Evolutionary conservation across 2,113 vertebrate genomes (phyloP).

Genomic region (Stigmatopora argus): DNA sequence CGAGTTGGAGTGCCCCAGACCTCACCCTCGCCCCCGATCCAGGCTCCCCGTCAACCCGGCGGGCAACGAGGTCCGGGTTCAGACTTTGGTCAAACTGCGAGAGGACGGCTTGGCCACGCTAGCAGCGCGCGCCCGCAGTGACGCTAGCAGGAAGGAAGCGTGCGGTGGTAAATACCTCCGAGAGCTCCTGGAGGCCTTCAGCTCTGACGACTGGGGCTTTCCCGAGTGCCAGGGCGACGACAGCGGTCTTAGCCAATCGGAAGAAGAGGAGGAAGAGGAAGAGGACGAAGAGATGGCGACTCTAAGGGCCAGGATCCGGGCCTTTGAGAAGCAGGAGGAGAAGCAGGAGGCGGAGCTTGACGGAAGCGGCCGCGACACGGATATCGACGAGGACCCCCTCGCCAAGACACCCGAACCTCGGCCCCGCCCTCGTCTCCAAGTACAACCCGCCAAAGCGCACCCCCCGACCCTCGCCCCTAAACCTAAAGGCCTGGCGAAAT

Average conservation of each 20-base stretch:
- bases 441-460: slow-evolving; percentile 46
- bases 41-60: slow-evolving; percentile 59
- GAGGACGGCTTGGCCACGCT: slow-evolving; percentile 59
- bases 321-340: slow-evolving; percentile 54
- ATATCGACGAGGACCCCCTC: background rate
- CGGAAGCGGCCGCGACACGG: slow-evolving; percentile 9
- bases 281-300: slow-evolving; percentile 69
- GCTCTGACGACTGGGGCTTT: slow-evolving; percentile 69
- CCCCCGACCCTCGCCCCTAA: slow-evolving; percentile 55
- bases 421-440: slow-evolving; percentile 71
- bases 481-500: slow-evolving; percentile 37
- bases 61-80: slow-evolving; percentile 69
- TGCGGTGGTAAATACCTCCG: slow-evolving; percentile 59
- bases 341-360: slow-evolving; percentile 33
- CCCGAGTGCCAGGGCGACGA: slow-evolving; percentile 41
- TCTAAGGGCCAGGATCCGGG: slow-evolving; percentile 70
- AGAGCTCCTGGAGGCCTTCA: slow-evolving; percentile 69
- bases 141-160: background rate
- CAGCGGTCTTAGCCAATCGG: slow-evolving; percentile 41
- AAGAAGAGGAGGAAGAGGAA: slow-evolving; percentile 32
- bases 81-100: slow-evolving; percentile 68
- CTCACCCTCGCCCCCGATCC: slow-evolving; percentile 85
- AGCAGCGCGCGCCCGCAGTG: slow-evolving; percentile 22
- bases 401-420: slow-evolving; percentile 66
- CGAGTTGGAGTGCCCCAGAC: slow-evolving; percentile 70